Conservation (phyloP, 2,797 vertebrate species). For the Tamandua tetradactyla region DNA sequence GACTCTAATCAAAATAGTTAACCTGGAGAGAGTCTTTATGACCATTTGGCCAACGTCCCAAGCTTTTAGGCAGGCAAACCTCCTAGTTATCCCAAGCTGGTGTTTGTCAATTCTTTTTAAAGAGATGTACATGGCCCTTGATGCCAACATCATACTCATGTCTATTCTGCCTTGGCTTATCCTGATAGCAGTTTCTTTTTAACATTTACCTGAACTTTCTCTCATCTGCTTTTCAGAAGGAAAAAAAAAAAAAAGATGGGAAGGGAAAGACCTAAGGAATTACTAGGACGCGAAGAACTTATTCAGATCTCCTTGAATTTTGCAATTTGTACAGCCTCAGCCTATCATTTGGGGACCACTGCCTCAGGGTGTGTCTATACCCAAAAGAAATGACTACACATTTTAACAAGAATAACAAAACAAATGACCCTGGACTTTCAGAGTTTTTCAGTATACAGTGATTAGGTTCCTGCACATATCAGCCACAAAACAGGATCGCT, state of each 20-base stretch:
- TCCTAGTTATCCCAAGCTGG: neutral
- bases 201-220: neutral
- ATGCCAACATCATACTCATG: neutral
- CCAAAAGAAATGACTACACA: neutral
- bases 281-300: neutral
- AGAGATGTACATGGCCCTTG: neutral
- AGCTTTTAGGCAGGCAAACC: neutral
- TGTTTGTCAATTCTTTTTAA: neutral
- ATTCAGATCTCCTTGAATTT: neutral
- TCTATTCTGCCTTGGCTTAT: neutral
- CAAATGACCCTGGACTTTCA: neutral
- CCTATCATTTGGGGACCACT: neutral
- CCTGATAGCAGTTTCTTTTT: neutral
- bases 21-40: neutral
- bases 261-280: neutral
- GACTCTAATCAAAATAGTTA: neutral
- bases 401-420: neutral
- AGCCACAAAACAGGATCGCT: neutral
- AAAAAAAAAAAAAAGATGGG: neutral
- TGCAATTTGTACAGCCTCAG: neutral
- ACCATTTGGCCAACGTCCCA: neutral
- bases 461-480: neutral
- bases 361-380: neutral
- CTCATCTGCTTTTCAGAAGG: neutral
- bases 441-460: neutral